These are phyloP conservation scores for Incurvaria masculella DNA, from an alignment of 2,888 invertebrate species.

Conservation along the genomic window DNA sequence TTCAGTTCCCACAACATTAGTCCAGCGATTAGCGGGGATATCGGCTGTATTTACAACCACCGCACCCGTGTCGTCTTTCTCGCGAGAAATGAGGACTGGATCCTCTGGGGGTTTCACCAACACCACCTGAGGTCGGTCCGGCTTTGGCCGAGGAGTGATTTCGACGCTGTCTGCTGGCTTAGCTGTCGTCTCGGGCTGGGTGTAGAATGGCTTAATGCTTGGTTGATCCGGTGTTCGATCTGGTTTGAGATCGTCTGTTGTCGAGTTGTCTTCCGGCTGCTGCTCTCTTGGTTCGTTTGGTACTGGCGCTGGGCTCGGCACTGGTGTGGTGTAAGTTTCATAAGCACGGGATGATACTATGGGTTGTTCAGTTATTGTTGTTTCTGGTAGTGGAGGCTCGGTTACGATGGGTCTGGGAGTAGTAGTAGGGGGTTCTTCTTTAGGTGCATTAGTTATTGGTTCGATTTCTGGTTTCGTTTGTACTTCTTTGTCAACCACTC, in stretches of 20 bases:
- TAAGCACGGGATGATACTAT: too few relatives aligned
- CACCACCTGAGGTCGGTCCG: conserved; percentile 20
- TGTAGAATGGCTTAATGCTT: background rate
- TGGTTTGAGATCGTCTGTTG: background rate
- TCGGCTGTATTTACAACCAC: conserved; percentile 28
- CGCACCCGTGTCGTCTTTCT: conserved; percentile 27
- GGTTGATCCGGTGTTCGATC: background rate
- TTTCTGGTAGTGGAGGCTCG: conserved; percentile 14
- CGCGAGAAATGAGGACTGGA: conserved; percentile 24
- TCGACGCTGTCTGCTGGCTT: conserved; percentile 10
- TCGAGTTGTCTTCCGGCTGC: conserved; percentile 16
- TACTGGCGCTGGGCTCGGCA: too few relatives aligned
- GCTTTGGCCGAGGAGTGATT: conserved; percentile 20
- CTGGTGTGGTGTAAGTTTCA: too few relatives aligned
- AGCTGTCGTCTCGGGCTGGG: conserved; percentile 5
- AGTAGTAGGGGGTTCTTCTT: conserved; percentile 4
- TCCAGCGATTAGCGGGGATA: conserved; percentile 35
- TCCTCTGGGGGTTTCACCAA: conserved; percentile 24
- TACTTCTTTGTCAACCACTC: too few relatives aligned
- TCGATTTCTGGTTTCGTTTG: conserved; percentile 7
- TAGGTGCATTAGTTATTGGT: background rate
- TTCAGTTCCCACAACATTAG: too few relatives aligned
- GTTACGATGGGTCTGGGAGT: conserved; percentile 13
- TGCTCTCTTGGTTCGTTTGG: conserved; percentile 21
- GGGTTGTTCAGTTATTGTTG: conserved; percentile 8